These are phyloP conservation scores for Rotaria macrura DNA, from an alignment of 2,888 invertebrate genomes.

Conservation along the genomic window DNA sequence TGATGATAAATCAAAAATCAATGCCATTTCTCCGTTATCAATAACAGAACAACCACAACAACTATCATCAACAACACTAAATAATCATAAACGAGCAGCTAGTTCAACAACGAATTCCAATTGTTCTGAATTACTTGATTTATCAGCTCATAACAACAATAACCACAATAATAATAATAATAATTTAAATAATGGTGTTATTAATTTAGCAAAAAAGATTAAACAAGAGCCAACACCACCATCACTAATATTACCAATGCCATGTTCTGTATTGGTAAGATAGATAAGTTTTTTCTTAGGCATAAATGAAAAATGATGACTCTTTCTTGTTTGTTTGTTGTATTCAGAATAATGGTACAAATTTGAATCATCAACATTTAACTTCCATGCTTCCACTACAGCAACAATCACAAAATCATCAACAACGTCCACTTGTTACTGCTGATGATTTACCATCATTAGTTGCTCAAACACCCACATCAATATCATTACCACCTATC, in stretches of 20 bases:
- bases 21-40: not conserved
- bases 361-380: slow-evolving; percentile 3
- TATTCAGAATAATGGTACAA: not conserved
- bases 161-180: not conserved
- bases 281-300: not conserved
- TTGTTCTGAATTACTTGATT: slow-evolving; percentile 9
- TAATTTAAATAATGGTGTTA: not conserved
- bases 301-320: too few relatives aligned
- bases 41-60: not conserved
- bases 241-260: not conserved
- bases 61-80: not conserved
- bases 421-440: not conserved
- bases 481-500: not conserved
- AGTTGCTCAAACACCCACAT: not conserved
- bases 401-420: not conserved
- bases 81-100: slow-evolving; percentile 3
- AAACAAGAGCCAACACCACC: slow-evolving; percentile 1
- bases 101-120: not conserved
- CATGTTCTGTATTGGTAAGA: not conserved
- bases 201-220: slow-evolving; percentile 5
- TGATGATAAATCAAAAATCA: not conserved
- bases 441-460: not conserved
- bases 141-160: not conserved
- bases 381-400: not conserved
- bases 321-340: not conserved